Percentiles rank a stretch among this genome's conserved stretches.
Conservation (phyloP, 2,888 invertebrate genomes). For the Clepsis dumicolana region DNA sequence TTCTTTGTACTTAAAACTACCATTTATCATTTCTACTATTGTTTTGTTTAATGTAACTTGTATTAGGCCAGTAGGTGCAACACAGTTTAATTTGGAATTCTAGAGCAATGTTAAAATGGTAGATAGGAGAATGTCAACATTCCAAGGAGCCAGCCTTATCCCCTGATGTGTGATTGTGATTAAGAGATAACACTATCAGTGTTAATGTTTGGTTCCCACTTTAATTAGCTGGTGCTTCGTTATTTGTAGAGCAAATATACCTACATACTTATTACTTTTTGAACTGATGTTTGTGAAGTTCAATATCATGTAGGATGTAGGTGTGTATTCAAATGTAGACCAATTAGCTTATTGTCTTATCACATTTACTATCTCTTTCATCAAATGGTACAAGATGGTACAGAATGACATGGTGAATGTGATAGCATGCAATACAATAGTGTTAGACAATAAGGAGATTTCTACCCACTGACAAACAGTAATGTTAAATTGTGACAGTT, state of each 20-base stretch:
- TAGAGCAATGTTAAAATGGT: conserved; percentile 2
- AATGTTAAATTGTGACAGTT: too few relatives aligned
- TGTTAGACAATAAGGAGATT: too few relatives aligned
- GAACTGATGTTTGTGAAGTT: not conserved
- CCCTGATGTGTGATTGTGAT: conserved; percentile 5
- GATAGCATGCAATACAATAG: too few relatives aligned
- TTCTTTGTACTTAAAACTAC: conserved; percentile 26
- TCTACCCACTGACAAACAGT: too few relatives aligned
- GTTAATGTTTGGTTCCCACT: conserved; percentile 1
- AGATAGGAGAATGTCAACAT: conserved; percentile 21
- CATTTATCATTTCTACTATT: conserved; percentile 17
- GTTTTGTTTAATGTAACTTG: conserved; percentile 11
- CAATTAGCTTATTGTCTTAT: too few relatives aligned
- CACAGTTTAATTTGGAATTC: not conserved
- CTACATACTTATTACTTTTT: not conserved
- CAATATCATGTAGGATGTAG: not conserved
- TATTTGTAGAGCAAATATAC: not conserved
- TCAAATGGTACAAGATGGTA: too few relatives aligned
- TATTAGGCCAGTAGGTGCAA: conserved; percentile 1
- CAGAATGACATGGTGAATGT: too few relatives aligned
- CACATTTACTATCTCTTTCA: too few relatives aligned
- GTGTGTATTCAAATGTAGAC: not conserved
- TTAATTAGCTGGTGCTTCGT: conserved; percentile 2
- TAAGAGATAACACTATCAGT: conserved; percentile 18
- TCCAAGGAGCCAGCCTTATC: conserved; percentile 1